Conservation (phyloP, 2,888 invertebrate species). For the Nesidiocoris tenuis region DNA sequence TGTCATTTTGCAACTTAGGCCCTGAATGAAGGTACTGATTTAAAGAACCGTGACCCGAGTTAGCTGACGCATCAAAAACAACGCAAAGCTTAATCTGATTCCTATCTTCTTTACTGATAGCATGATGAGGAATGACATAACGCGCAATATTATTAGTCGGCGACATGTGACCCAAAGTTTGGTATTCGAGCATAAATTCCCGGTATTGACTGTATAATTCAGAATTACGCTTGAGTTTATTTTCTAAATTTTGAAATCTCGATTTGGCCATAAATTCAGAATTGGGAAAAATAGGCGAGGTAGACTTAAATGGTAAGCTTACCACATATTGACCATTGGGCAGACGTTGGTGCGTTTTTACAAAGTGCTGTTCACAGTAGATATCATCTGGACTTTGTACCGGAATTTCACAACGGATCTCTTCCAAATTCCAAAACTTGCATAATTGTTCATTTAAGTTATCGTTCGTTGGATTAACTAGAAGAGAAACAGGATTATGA, state of each 20-base stretch:
- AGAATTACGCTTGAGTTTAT: neutral
- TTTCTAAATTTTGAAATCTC: neutral
- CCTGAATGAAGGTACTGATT: neutral
- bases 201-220: neutral
- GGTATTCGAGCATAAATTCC: constrained; percentile 1
- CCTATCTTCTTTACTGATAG: neutral
- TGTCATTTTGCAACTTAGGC: neutral
- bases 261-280: neutral
- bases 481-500: neutral
- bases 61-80: neutral
- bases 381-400: neutral
- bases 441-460: neutral
- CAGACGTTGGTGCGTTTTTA: neutral
- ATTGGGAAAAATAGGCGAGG: neutral
- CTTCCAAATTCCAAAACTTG: constrained; percentile 1
- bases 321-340: neutral
- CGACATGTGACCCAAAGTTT: neutral
- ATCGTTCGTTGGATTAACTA: neutral
- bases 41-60: neutral
- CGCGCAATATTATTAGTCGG: neutral
- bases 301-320: neutral
- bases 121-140: constrained; percentile 12
- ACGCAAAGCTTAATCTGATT: neutral
- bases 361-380: constrained; percentile 3
- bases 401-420: neutral